These are phyloP conservation scores for Aleiodes sp. DNA, from an alignment of 1,140 invertebrate genomes.

Conservation along the genomic window DNA sequence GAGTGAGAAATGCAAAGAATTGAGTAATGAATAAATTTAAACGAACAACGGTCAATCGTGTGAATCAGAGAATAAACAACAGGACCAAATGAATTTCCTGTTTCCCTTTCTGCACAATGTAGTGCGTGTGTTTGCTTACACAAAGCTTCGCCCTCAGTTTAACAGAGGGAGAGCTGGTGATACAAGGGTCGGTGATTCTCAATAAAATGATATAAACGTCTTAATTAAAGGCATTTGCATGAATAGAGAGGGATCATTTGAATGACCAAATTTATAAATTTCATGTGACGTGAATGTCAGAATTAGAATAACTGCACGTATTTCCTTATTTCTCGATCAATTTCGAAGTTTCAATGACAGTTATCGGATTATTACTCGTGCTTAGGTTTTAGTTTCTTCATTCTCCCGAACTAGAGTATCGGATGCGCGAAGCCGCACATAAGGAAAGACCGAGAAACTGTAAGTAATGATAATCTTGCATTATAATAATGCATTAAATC, in stretches of 20 bases:
- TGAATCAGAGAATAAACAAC: neutral
- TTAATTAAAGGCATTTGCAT: neutral
- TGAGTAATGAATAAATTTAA: no score
- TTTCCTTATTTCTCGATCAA: no score
- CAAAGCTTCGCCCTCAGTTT: neutral
- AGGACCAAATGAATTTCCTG: neutral
- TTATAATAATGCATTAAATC: conserved; percentile 1
- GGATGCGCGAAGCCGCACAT: no score
- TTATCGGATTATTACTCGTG: no score
- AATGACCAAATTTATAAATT: neutral
- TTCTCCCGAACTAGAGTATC: no score
- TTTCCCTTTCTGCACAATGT: neutral
- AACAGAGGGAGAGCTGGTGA: neutral
- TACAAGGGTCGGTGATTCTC: conserved; percentile 2
- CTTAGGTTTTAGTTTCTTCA: no score
- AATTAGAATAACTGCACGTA: no score
- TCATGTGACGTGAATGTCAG: neutral
- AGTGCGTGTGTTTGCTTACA: neutral
- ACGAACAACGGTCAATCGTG: conserved; percentile 1
- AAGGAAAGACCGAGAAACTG: no score
- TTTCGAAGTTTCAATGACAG: no score
- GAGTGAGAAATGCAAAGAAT: no score
- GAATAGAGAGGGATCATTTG: neutral
- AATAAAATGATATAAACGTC: conserved; percentile 12
- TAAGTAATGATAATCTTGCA: no score